Conservation (phyloP, 2,797 vertebrate species). For the Odontamblyopus lacepedii region DNA sequence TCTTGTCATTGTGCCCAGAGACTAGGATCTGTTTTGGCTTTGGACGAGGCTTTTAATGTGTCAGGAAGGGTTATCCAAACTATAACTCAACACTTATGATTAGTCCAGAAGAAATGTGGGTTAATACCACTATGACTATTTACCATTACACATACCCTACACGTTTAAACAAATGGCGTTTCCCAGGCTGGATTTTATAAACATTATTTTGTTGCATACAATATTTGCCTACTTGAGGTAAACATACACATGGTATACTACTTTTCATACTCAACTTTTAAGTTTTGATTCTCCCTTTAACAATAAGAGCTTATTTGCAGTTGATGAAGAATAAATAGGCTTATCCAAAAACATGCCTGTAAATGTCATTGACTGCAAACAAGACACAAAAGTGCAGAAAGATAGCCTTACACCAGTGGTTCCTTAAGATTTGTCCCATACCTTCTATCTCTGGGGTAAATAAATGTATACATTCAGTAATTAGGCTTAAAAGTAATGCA, state of each 20-base stretch:
- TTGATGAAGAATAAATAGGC: no score
- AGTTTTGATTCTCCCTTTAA: background rate
- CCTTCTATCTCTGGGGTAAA: no score
- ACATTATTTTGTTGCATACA: background rate
- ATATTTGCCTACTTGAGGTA: background rate
- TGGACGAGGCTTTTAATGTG: conserved; percentile 10
- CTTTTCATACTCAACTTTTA: no score
- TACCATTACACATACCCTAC: background rate
- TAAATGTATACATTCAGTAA: no score
- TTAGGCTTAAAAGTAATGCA: no score
- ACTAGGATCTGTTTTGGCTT: conserved; percentile 19
- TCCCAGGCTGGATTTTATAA: background rate
- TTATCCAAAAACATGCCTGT: no score
- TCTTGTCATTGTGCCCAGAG: conserved; percentile 15
- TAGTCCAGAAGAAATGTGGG: background rate
- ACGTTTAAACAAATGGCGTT: background rate
- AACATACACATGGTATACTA: no score
- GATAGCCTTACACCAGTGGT: no score
- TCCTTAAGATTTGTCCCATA: no score
- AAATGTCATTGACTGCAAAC: no score
- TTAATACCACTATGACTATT: background rate
- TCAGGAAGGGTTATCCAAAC: conserved; percentile 11
- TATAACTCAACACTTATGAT: background rate
- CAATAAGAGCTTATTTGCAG: background rate
- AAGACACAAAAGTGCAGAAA: no score